phyloP scores from a whole-genome alignment of 2,888 invertebrate genomes.

The Polietes domitor region DNA sequence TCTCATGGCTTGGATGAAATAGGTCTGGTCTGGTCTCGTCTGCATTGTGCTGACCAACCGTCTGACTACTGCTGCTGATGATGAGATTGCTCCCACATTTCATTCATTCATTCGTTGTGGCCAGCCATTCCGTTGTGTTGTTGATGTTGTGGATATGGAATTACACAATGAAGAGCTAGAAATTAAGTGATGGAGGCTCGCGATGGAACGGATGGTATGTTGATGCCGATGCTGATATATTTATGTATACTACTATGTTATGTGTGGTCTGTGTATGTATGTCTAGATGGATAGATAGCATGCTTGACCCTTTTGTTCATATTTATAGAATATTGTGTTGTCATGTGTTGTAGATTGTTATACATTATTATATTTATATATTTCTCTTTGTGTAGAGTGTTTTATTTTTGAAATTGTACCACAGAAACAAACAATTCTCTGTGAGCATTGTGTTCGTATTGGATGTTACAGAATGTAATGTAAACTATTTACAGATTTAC shows the following conservation, averaged over 20 bases:
- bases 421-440: too few relatives aligned
- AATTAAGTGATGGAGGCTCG: background rate
- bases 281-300: background rate
- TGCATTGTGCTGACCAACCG: background rate
- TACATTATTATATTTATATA: background rate
- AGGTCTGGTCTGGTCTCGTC: too few relatives aligned
- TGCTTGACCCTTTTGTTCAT: background rate
- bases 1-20: conserved; percentile 28
- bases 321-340: background rate
- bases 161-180: background rate
- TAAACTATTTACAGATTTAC: too few relatives aligned
- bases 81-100: conserved; percentile 8
- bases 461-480: too few relatives aligned
- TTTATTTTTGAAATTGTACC: too few relatives aligned
- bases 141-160: background rate
- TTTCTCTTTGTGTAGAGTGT: background rate
- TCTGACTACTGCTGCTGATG: background rate
- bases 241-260: too few relatives aligned
- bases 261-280: too few relatives aligned
- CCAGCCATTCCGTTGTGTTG: background rate
- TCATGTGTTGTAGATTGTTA: background rate
- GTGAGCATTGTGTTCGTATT: too few relatives aligned
- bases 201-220: background rate
- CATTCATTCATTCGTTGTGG: background rate
- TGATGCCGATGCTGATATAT: background rate